A percentile compares a stretch with the other conserved stretches of the same genome.
Evolutionary conservation across 2,888 invertebrate species (phyloP).

Genomic region (Drosophila macrospina): DNA sequence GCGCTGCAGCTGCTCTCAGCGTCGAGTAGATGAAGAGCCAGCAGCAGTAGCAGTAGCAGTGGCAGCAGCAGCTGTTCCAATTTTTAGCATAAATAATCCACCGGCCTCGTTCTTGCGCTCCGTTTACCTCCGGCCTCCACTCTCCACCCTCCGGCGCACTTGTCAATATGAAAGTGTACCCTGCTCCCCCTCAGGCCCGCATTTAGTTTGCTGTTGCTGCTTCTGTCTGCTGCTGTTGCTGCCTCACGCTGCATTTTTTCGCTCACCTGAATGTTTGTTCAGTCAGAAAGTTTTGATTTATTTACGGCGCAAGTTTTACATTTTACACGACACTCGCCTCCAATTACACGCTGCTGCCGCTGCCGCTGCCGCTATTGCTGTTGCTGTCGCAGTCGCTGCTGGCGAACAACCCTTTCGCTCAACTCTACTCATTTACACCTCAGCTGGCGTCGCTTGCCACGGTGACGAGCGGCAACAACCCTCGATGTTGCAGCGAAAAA

Average conservation of each 20-base stretch:
- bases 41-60: constrained; percentile 45
- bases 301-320: constrained; percentile 81
- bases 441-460: constrained; percentile 41
- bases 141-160: constrained; percentile 48
- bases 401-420: constrained; percentile 61
- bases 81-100: constrained; percentile 76
- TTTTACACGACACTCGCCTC: constrained; percentile 82
- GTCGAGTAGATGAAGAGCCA: constrained; percentile 38
- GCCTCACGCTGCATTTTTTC: constrained; percentile 73
- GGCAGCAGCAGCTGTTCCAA: constrained; percentile 75
- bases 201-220: constrained; percentile 40
- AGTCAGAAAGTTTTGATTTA: constrained; percentile 83
- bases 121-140: constrained; percentile 10
- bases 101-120: constrained; percentile 55
- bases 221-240: constrained; percentile 30
- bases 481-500: constrained; percentile 50
- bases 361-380: constrained; percentile 26
- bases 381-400: constrained; percentile 17
- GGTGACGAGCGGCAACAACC: constrained; percentile 56
- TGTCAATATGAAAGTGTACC: constrained; percentile 70
- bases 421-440: constrained; percentile 75
- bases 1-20: background rate
- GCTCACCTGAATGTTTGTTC: constrained; percentile 81
- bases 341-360: constrained; percentile 73
- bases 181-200: constrained; percentile 35